These are phyloP conservation scores for Petrophora chlorosata DNA, from an alignment of 2,888 invertebrate genomes.

Conservation along the genomic window DNA sequence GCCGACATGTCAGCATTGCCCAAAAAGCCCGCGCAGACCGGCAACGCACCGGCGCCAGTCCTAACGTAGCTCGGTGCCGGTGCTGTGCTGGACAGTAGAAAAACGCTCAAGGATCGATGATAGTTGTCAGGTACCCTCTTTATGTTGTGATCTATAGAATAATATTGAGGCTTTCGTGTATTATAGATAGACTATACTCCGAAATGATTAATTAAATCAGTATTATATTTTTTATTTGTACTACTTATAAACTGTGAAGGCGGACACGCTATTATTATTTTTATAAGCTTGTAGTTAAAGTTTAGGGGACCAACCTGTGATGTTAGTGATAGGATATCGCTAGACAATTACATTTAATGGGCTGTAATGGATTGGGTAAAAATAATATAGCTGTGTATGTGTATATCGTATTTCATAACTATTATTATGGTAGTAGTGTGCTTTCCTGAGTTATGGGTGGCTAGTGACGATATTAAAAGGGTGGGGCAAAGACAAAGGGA, in stretches of 20 bases:
- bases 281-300: conserved; percentile 10
- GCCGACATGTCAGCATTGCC: no score
- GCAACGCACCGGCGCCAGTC: no score
- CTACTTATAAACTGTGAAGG: neutral
- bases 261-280: conserved; percentile 8
- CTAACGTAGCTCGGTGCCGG: no score
- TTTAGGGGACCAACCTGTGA: conserved; percentile 54
- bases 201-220: conserved; percentile 7
- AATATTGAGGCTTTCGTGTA: conserved; percentile 3
- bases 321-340: conserved; percentile 52
- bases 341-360: conserved; percentile 34
- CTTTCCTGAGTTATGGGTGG: neutral
- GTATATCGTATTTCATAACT: neutral
- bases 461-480: neutral
- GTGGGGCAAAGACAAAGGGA: no score
- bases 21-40: no score
- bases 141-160: neutral
- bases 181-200: neutral
- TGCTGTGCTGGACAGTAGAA: neutral
- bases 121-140: neutral
- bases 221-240: conserved; percentile 9
- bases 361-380: conserved; percentile 18
- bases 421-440: neutral
- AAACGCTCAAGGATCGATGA: neutral
- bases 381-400: conserved; percentile 12